Evolutionary conservation across 2,888 invertebrate species (phyloP), one percentile per base, ranked within the genome.

Genomic region (Laspeyria flexula): DNA sequence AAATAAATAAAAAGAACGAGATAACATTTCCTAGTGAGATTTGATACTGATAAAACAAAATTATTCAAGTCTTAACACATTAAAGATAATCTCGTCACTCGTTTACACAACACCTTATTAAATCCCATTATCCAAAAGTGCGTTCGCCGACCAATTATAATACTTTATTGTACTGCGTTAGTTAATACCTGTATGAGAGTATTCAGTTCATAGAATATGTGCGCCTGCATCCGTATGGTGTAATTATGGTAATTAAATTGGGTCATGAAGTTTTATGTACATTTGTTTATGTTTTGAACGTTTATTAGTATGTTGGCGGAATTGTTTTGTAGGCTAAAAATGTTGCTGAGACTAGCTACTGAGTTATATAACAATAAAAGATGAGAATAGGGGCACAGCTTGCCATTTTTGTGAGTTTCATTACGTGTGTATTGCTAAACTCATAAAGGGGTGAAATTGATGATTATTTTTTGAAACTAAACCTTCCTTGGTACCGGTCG

Each of bases 221-320:
- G 16, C 7, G 37, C 3, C 16, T 38, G 46, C 60, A 49, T 59
- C 46, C 21, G 38, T 39, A 33, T 38, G 34, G 42, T 43, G 25
- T 38, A 38, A 42, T 41, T 59, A 62, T 63, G 63, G 41, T 46
- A 59, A 63, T 60, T 55, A 39, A 62, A 63, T 63, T 44, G 59
- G 43, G 38, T 55, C 48, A 44, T 59, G 55, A 42, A 55, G 37
- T 51, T 47, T 42, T 43, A 55, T 58, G 40, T 44, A 12, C 43
- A 46, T 52, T 38, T 23, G 12, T 39, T 38, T 23, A 25, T 39
- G 13, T 27, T 39, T 38, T 25, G 15, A 38, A 38, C 9, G 13
- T 12, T 23, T 38, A 23, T 35, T 16, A 18, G 3, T 30, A 13
- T 13, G 31, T 13, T 31, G 13, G 31, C 13, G 6, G 13, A 31